These are phyloP conservation scores for Caenorhabditis angaria DNA, from an alignment of 2,888 invertebrate species.

Conservation along the genomic window DNA sequence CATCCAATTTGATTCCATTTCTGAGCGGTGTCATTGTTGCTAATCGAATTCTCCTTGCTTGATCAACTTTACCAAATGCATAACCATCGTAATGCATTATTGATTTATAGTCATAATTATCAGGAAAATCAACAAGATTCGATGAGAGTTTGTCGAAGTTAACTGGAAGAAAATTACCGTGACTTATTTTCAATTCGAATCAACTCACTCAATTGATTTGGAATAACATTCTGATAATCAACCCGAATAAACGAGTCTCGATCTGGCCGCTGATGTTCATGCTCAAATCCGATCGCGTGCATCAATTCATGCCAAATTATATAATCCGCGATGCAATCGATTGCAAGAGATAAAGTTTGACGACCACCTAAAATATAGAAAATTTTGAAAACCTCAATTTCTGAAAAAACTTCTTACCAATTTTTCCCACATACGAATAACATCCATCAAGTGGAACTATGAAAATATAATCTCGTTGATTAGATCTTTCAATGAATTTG, in stretches of 20 bases:
- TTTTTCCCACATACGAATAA: conserved; percentile 65
- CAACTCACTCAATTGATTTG: conserved; percentile 53
- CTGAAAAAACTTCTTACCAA: conserved; percentile 37
- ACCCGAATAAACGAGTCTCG: conserved; percentile 55
- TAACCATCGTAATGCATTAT: conserved; percentile 68
- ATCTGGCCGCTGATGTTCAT: conserved; percentile 66
- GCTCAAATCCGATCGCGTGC: conserved; percentile 62
- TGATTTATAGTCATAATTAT: conserved; percentile 59
- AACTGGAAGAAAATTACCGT: conserved; percentile 39
- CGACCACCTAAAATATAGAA: conserved; percentile 28
- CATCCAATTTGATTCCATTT: conserved; percentile 48
- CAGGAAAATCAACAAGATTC: conserved; percentile 50
- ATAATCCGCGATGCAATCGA: conserved; percentile 61
- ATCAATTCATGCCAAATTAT: conserved; percentile 69
- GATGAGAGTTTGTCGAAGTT: conserved; percentile 59
- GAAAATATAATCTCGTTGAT: conserved; percentile 56
- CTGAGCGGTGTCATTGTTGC: conserved; percentile 66
- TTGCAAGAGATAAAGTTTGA: conserved; percentile 53
- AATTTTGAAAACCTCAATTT: not conserved
- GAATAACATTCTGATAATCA: conserved; percentile 54
- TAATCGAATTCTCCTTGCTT: conserved; percentile 39
- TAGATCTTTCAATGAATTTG: conserved; percentile 54
- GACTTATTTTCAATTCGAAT: no score
- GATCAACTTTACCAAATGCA: conserved; percentile 62
- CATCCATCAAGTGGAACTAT: conserved; percentile 65